phyloP scores from a whole-genome alignment of 2,797 vertebrate genomes.

The Sebastes ruberrimus region DNA sequence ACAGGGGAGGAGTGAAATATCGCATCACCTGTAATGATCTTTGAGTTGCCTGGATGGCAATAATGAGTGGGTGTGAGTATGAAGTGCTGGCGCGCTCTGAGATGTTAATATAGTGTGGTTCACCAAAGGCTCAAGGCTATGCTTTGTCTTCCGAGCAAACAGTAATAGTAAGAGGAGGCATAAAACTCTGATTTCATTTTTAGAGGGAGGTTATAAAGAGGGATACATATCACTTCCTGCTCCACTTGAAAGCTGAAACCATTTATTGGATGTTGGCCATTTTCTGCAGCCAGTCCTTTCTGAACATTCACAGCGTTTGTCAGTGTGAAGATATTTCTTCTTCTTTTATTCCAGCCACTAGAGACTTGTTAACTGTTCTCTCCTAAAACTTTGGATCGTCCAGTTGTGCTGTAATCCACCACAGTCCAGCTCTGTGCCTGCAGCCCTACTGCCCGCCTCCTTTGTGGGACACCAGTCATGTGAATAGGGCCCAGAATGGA shows the following conservation, averaged over 20 bases:
- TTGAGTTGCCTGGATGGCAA: constrained; percentile 47
- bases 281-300: constrained; percentile 1
- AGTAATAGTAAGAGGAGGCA: constrained; percentile 31
- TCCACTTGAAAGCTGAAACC: constrained; percentile 26
- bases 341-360: neutral
- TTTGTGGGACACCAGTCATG: constrained; percentile 78
- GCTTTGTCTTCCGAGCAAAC: constrained; percentile 50
- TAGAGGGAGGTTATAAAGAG: constrained; percentile 17
- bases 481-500: constrained; percentile 69
- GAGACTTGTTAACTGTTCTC: constrained; percentile 24
- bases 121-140: constrained; percentile 47
- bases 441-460: constrained; percentile 51
- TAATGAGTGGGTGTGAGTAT: constrained; percentile 59
- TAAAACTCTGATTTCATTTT: constrained; percentile 54
- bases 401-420: constrained; percentile 28
- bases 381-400: constrained; percentile 13
- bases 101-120: constrained; percentile 53
- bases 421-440: constrained; percentile 28
- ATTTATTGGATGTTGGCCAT: constrained; percentile 26
- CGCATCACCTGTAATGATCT: constrained; percentile 63
- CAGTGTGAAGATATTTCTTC: neutral
- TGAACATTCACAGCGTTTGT: constrained; percentile 3
- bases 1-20: constrained; percentile 55
- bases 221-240: constrained; percentile 43
- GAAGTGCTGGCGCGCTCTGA: constrained; percentile 37